Evolutionary conservation across 1,140 invertebrate genomes (phyloP).

Genomic region (Leptopilina clavipes): DNA sequence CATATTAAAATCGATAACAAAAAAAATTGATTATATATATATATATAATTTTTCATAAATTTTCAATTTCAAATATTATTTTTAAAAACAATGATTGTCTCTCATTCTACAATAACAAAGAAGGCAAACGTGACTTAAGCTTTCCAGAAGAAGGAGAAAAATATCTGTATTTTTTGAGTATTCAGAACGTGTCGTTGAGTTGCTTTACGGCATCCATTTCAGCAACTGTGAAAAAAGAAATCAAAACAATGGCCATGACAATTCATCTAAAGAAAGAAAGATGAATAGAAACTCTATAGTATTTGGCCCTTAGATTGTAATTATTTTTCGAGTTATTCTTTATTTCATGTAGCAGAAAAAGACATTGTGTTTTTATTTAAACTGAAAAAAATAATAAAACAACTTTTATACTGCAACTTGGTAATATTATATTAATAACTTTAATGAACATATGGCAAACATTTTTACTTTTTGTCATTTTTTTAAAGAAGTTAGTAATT

Average conservation of each 20-base stretch:
- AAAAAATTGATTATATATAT: too few species aligned
- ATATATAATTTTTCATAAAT: neutral
- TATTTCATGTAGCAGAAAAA: neutral
- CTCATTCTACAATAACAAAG: neutral
- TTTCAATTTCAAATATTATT: slow-evolving; percentile 3
- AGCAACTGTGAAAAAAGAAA: slow-evolving; percentile 10
- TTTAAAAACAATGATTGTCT: neutral
- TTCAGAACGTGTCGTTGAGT: slow-evolving; percentile 11
- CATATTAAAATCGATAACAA: too few species aligned
- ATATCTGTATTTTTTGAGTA: neutral
- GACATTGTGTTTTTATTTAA: neutral
- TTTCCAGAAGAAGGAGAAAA: neutral
- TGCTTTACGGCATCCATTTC: slow-evolving; percentile 8
- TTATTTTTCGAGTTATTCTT: neutral
- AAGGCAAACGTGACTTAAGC: slow-evolving; percentile 3
- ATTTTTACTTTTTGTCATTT: too few species aligned
- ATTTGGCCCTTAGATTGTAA: slow-evolving; percentile 15
- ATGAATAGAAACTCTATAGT: neutral
- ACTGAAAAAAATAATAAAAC: neutral
- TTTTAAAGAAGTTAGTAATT: too few species aligned
- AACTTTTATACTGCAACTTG: neutral
- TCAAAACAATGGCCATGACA: slow-evolving; percentile 11
- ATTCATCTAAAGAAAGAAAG: slow-evolving; percentile 1
- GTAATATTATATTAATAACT: too few species aligned
- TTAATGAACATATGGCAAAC: too few species aligned